Evolutionary conservation across 2,888 invertebrate species (phyloP), one percentile per base, ranked within the genome.

Genomic region (Mythimna loreyi): DNA sequence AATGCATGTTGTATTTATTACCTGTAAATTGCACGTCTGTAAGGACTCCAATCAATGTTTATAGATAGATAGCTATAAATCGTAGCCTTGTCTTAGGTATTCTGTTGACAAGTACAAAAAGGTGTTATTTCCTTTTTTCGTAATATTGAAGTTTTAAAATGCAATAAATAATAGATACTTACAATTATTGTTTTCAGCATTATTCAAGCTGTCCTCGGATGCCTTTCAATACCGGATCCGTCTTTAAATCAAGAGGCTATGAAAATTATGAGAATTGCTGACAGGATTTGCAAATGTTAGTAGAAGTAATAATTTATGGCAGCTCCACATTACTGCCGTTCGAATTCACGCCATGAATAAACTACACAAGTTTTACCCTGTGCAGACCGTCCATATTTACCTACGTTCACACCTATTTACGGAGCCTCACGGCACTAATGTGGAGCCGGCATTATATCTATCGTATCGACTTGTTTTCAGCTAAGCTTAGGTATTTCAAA

Each of bases 191-290:
- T 52, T 85, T 85, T 82, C 89, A 98, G 98, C 86, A 92, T 98
- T 60, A 97, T 98, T 71, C 98, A 98, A 96, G 97, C 98, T 0
- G 93, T 97, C 9, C 95, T 98, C 36, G 98, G 98, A 2, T 97
- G 97, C 86, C 92, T 98, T 47, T 94, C 96, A 28, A 97, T 98
- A 59, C 92, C 96, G 3, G 97, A 98, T 82, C 96, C 97, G 36
- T 97, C 97, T 0, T 92, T 98, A 33, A 94, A 96, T 77, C 97
- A 97, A 89, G 98, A 98, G 89, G 96, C 97, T 5, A 92, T 95
- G 82, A 97, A 97, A 89, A 97, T 98, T 59, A 96, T 97, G 92
- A 93, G 97, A 82, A 96, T 96, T 67, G 97, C 97, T 6, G 96
- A 97, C 72, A 96, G 98, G 81, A 92, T 98, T 56, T 94, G 97